Evolutionary conservation across 1,140 invertebrate genomes (phyloP).

Genomic region (Cyrtorhinus lividipennis): DNA sequence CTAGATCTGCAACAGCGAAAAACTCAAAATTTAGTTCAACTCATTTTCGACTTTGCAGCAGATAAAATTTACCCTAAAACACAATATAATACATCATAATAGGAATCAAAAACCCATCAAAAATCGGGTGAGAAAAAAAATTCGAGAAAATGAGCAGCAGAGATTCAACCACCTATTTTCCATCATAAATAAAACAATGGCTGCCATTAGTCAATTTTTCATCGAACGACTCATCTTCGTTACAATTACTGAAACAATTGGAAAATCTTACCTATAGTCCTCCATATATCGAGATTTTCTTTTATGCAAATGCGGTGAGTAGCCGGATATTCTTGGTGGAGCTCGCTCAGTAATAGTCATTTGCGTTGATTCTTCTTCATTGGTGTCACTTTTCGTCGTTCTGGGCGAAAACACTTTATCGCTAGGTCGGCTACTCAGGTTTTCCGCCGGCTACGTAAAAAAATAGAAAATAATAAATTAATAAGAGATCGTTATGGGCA

Average conservation of each 20-base stretch:
- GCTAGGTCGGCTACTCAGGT: conserved; percentile 12
- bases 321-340: conserved; percentile 11
- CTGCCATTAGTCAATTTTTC: too few relatives aligned
- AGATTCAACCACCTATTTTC: too few relatives aligned
- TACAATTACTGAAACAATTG: too few relatives aligned
- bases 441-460: conserved; percentile 9
- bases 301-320: conserved; percentile 18
- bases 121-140: too few relatives aligned
- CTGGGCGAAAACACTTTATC: conserved; percentile 11
- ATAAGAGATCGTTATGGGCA: not conserved
- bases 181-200: too few relatives aligned
- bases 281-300: conserved; percentile 25
- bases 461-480: not conserved
- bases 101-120: too few relatives aligned
- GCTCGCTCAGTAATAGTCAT: conserved; percentile 5
- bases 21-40: not conserved
- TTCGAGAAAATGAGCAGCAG: too few relatives aligned
- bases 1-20: conserved; percentile 13
- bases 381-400: conserved; percentile 10
- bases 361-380: conserved; percentile 19
- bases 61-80: not conserved
- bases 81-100: not conserved
- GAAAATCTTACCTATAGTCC: conserved; percentile 22
- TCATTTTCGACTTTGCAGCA: not conserved
- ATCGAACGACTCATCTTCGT: too few relatives aligned